Evolutionary conservation across 2,113 vertebrate genomes (phyloP), one percentile per base, ranked within the genome.

Genomic region (Phocoena phocoena): DNA sequence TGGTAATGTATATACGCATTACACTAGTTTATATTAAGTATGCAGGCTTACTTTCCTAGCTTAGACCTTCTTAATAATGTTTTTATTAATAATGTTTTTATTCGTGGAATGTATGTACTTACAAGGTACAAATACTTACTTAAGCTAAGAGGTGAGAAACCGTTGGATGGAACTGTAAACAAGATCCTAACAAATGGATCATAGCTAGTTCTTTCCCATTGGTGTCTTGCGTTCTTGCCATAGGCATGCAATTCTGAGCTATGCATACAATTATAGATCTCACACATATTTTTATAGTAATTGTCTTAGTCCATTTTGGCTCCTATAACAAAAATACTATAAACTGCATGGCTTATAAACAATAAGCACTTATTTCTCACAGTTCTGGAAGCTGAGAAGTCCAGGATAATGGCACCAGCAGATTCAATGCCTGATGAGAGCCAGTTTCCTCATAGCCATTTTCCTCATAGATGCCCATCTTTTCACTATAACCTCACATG

Each of bases 71-170:
- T 88, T 88, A 80, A 41, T 80, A 87, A 31, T 7, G 5, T 81
- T 95, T 94, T 96, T 62, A 84, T 68, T 77, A 80, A 41, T 80
- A 90, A 31, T 7, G 7, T 81, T 95, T 94, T 96, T 62, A 84
- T 68, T 77, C 23, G 83, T 63, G 25, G 28, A 94, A 87, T 92
- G 36, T 79, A 93, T 65, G 33, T 65, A 65, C 55, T 87, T 80
- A 84, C 26, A 81, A 85, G 23, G 25, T 85, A 79, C 36, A 76
- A 84, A 68, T 44, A 81, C 26, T 90, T 90, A 73, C 26, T 90
- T 90, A 73, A 90, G n/a, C 20, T 93, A 84, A 92, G 67, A 92
- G 88, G 8, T 83, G 36, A 96, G 20, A 85, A 91, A 73, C 6
- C 25, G 38, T 86, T 95, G 83, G 38, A 76, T 89, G 9, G 10